phyloP scores from a whole-genome alignment of 2,797 vertebrate genomes.

The Amazona ochrocephala region DNA sequence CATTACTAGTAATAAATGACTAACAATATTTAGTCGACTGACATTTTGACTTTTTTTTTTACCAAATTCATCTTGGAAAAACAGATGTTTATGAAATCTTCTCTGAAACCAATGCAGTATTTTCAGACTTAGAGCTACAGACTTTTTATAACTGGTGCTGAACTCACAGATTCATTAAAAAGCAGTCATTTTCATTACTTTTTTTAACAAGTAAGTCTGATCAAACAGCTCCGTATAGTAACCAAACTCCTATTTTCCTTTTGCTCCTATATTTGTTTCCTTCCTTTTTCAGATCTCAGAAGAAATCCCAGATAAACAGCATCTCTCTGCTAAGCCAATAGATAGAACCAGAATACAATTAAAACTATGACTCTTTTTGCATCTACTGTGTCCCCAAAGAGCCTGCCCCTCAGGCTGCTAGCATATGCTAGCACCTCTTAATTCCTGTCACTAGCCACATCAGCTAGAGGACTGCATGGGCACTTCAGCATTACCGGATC shows the following conservation, averaged over 20 bases:
- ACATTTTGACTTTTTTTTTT: neutral
- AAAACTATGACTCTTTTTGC: neutral
- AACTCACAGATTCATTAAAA: neutral
- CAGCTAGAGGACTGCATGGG: neutral
- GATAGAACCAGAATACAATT: neutral
- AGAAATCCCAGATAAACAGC: neutral
- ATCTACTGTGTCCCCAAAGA: neutral
- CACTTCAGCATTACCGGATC: neutral
- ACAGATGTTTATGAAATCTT: neutral
- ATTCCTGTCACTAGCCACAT: neutral
- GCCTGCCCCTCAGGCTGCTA: neutral
- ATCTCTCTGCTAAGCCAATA: neutral
- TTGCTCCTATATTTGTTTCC: neutral
- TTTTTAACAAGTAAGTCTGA: neutral
- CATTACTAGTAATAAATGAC: neutral
- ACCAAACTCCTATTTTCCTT: neutral
- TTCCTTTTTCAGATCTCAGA: neutral
- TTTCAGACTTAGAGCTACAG: neutral
- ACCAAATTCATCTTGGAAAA: neutral
- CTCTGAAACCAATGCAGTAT: neutral
- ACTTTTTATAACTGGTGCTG: neutral
- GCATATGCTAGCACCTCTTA: neutral
- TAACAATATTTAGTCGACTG: neutral
- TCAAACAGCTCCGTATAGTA: neutral
- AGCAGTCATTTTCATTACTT: neutral